phyloP scores from a whole-genome alignment of 2,797 vertebrate species.

The Scarus forsteni region DNA sequence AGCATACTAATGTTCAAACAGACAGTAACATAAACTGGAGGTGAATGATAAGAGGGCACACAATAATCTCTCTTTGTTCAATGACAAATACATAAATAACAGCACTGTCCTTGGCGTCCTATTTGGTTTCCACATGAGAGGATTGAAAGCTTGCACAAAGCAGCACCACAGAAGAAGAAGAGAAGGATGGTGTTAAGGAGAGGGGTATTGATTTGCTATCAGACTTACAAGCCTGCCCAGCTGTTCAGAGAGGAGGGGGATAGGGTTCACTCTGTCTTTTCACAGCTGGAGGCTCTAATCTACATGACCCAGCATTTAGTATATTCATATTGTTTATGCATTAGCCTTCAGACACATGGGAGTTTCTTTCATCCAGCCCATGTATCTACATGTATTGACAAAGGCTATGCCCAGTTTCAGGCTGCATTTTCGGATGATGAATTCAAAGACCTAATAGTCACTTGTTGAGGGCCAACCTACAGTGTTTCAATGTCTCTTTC shows the following conservation, averaged over 20 bases:
- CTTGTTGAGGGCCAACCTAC: too few relatives aligned
- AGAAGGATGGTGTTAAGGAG: constrained; percentile 41
- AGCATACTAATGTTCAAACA: constrained; percentile 41
- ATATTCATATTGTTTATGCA: constrained; percentile 4
- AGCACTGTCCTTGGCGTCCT: constrained; percentile 60
- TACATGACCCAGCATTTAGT: background rate
- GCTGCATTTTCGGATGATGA: too few relatives aligned
- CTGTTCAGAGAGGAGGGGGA: constrained; percentile 16
- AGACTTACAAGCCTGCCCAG: constrained; percentile 36
- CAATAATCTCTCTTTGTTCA: constrained; percentile 55
- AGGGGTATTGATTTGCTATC: constrained; percentile 64
- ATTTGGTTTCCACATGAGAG: constrained; percentile 66
- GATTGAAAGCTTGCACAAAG: constrained; percentile 63
- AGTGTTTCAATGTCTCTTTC: too few relatives aligned
- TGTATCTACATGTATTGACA: constrained; percentile 14
- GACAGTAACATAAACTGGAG: constrained; percentile 38
- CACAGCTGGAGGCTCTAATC: constrained; percentile 22
- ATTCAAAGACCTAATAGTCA: too few relatives aligned
- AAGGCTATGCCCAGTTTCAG: background rate
- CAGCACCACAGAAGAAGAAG: constrained; percentile 39
- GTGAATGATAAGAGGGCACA: constrained; percentile 44
- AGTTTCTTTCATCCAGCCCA: background rate
- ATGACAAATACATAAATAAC: constrained; percentile 57
- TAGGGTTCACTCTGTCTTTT: constrained; percentile 26
- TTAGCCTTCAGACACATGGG: background rate